Evolutionary conservation across 2,888 invertebrate species (phyloP), one percentile per base, ranked within the genome.

Genomic region (Trypoxylon attenuatum): DNA sequence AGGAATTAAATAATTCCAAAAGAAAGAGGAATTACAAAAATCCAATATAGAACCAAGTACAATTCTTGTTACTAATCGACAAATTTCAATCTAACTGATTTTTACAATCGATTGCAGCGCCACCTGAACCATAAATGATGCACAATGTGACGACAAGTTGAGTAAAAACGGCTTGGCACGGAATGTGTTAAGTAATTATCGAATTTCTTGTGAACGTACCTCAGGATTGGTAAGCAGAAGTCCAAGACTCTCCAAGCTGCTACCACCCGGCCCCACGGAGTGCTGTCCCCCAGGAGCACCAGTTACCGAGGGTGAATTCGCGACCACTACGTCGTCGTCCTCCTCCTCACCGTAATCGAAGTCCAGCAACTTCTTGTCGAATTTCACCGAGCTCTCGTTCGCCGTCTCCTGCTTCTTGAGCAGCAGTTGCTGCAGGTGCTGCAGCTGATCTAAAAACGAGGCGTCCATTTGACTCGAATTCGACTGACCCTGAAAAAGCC

Each of bases 301-400:
- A 10, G 83, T 81, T 70, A 86, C 53, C 62, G 43, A 29, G 68
- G 88, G 88, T 0, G 90, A 89, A 22, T 88, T 89, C 29, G 82
- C 78, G 25, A 84, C 71, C 39, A 83, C 81, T 0, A 84, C 88
- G 62, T 90, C 91, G 33, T 93, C 93, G n/a, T 96, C 96, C 55
- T 96, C 96, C 69, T 96, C 96, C 76, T 96, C 96, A 56, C 94
- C 96, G 84, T 97, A 97, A 87, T 97, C 96, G 87, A 95, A 97
- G 87, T 96, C 94, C 62, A 97, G 88, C 13, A 96, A 88, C 83
- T 96, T 95, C 82, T 95, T 91, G 84, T 94, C 94, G 86, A 95
- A 95, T 84, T 94, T 94, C 2, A 93, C 90, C 56, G 88, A 88
- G 68, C 88, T 88, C 69, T 88, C 86, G 13, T 83, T 88, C 0